These are phyloP conservation scores for Alaudala cheleensis DNA, from an alignment of 2,113 vertebrate genomes.

Conservation along the genomic window DNA sequence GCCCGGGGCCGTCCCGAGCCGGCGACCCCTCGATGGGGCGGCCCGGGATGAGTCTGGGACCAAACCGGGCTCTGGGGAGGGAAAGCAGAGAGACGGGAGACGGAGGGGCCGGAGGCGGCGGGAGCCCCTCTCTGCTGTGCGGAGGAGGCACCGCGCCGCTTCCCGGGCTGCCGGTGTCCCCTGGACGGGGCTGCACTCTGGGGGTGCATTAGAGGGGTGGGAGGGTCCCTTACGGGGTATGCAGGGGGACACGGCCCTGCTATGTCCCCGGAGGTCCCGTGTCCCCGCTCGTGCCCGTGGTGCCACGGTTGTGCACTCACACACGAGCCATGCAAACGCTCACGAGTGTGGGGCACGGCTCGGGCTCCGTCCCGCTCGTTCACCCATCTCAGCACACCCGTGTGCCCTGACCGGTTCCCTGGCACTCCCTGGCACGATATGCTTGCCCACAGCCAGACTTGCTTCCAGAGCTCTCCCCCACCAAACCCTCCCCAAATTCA, in stretches of 20 bases:
- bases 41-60: neutral
- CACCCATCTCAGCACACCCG: too few species aligned
- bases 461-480: neutral
- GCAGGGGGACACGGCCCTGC: neutral
- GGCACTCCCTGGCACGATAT: fast-evolving
- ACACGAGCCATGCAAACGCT: fast-evolving
- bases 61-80: neutral
- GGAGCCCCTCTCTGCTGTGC: neutral
- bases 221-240: fast-evolving
- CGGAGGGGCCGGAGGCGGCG: neutral
- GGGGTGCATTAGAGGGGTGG: too few species aligned
- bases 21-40: neutral
- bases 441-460: too few species aligned
- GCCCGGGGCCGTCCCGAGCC: neutral
- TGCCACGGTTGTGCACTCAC: neutral
- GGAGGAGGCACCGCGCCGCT: neutral
- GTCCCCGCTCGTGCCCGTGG: neutral
- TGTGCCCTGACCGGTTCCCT: neutral
- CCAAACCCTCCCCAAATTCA: neutral
- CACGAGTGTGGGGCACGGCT: fast-evolving
- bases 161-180: neutral
- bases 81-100: neutral
- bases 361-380: fast-evolving
- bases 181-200: neutral
- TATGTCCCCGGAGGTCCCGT: too few species aligned